phyloP scores from a whole-genome alignment of 2,888 invertebrate genomes.

The Pristionchus maxplancki region DNA sequence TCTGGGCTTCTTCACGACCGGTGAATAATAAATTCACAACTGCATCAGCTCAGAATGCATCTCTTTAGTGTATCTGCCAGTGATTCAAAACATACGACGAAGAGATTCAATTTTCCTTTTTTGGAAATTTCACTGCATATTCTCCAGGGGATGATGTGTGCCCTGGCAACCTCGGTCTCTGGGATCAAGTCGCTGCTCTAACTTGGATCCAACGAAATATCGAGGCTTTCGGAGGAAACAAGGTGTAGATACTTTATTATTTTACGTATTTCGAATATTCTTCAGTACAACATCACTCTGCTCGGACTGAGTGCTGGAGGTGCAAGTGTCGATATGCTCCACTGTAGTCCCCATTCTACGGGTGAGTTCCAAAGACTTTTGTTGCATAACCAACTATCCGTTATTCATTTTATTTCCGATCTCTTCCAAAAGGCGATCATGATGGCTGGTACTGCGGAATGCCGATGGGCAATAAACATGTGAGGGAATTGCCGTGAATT shows the following conservation, averaged over 20 bases:
- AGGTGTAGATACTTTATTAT: background rate
- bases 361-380: background rate
- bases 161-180: conserved; percentile 64
- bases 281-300: conserved; percentile 33
- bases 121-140: no score
- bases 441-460: conserved; percentile 8
- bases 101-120: no score
- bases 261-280: background rate
- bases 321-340: conserved; percentile 27
- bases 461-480: conserved; percentile 32
- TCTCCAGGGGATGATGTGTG: conserved; percentile 53
- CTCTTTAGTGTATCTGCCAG: no score
- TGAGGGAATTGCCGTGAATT: background rate
- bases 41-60: background rate
- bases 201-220: conserved; percentile 56
- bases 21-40: background rate
- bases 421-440: conserved; percentile 38
- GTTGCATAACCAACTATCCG: no score
- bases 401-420: background rate
- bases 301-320: conserved; percentile 47
- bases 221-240: conserved; percentile 41
- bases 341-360: conserved; percentile 31
- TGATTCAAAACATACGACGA: no score
- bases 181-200: conserved; percentile 65
- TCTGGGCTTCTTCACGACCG: conserved; percentile 65